Conservation (phyloP, 2,888 invertebrate species). For the Embidobia sp. region DNA sequence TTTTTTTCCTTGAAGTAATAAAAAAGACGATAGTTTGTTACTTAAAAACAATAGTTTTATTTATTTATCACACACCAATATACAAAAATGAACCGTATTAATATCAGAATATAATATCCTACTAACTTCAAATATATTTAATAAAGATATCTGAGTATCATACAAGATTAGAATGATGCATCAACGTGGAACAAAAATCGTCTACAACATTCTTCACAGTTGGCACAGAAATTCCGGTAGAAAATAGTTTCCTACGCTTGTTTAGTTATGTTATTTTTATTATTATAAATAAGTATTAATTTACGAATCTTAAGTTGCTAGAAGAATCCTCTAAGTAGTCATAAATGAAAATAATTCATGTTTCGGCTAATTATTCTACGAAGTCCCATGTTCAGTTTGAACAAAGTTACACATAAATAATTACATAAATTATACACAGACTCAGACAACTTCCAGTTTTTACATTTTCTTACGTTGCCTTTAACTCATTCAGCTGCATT, state of each 20-base stretch:
- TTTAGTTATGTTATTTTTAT: conserved; percentile 71
- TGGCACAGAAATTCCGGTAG: conserved; percentile 81
- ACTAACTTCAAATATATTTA: conserved; percentile 81
- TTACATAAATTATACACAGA: conserved; percentile 45
- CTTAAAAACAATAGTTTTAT: conserved; percentile 82
- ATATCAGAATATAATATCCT: conserved; percentile 81
- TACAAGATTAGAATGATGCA: conserved; percentile 81
- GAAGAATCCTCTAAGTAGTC: conserved; percentile 77
- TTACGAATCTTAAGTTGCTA: conserved; percentile 77
- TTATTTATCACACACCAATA: conserved; percentile 82
- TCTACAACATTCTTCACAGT: conserved; percentile 80
- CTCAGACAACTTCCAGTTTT: conserved; percentile 19
- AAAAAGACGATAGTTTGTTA: no score
- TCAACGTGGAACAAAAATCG: conserved; percentile 76
- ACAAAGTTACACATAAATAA: conserved; percentile 32
- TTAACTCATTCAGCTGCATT: no score
- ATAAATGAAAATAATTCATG: conserved; percentile 78
- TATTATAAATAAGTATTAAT: conserved; percentile 80
- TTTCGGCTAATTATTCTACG: conserved; percentile 71
- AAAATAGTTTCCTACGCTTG: conserved; percentile 75
- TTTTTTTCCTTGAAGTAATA: no score
- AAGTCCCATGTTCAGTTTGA: conserved; percentile 57
- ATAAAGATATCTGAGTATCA: conserved; percentile 81
- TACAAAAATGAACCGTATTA: conserved; percentile 82
- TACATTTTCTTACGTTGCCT: no score